Base-by-base conservation (phyloP, 2,888 invertebrate species). In the Philopedon plagiatum region DNA sequence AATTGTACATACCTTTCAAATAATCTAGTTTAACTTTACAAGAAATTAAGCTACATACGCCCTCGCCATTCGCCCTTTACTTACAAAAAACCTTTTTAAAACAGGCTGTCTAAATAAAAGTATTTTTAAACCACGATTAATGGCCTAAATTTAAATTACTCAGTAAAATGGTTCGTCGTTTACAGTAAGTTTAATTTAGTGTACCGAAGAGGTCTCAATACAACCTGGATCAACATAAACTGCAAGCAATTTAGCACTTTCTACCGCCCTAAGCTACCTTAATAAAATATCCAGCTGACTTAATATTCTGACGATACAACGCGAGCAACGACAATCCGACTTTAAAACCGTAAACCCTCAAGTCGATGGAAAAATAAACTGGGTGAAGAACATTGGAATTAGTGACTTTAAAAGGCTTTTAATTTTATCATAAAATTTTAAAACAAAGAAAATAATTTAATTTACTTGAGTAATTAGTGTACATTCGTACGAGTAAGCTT, bases 351-450 rank as follows among this genome's bases (percentile, higher is more conserved):
- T 70, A 64, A 39, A 64, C 58, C 32, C 5, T 11, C 21, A 58
- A 63, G 57, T 26, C 26, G 63, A 46, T 41, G 71, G 58, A 65
- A 65, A 71, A 71, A 65, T 64, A 65, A 71, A 65, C 65, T 58
- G 39, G 39, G 15, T 62, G 56, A 62, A 61, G 61, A 32, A 56
- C 51, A 51, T 13, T 34, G 23, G 57, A 70, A 64, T 63, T 70
- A 70, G 63, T 70, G 57, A 61, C 61, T 46, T 68, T 39, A 23
- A 44, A 57, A 29, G 11, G 18, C 4, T 15, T n/a, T n/a, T n/a
- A n/a, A n/a, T n/a, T n/a, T n/a, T n/a, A n/a, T n/a, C n/a, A n/a
- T n/a, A n/a, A n/a, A n/a, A n/a, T n/a, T n/a, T n/a, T n/a, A n/a
- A n/a, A n/a, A n/a, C n/a, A n/a, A n/a, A n/a, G n/a, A n/a, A n/a